Evolutionary conservation across 2,113 vertebrate species (phyloP).

Genomic region (Actenoides hombroni): DNA sequence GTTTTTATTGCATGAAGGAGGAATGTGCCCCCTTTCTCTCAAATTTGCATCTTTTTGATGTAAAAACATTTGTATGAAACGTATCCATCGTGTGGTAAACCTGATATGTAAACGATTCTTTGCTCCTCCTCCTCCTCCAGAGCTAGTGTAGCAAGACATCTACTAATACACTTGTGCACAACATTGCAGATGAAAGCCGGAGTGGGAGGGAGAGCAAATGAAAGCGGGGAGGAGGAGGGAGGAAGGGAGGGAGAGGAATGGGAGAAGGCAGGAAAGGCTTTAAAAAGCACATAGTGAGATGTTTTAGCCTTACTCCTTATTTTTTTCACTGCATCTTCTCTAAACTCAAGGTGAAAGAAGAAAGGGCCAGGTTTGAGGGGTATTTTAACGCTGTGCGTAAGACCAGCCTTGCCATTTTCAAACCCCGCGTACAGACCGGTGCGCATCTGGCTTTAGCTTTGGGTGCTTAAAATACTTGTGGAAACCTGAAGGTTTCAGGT

Average conservation of each 20-base stretch:
- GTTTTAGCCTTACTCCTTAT: background rate
- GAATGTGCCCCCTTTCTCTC: background rate
- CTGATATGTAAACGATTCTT: background rate
- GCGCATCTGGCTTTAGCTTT: background rate
- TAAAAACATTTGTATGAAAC: background rate
- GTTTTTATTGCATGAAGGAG: background rate
- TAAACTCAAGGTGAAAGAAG: background rate
- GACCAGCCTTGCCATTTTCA: background rate
- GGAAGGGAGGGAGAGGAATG: background rate
- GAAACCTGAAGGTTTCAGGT: background rate
- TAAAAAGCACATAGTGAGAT: background rate
- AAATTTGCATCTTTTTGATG: constrained; percentile 40
- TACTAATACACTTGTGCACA: background rate
- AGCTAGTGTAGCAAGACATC: background rate
- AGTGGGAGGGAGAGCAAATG: background rate
- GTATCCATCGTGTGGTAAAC: background rate
- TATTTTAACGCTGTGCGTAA: accelerated
- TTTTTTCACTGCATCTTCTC: background rate
- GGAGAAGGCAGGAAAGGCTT: background rate
- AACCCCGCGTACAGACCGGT: accelerated
- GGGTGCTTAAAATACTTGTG: background rate
- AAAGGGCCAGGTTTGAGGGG: background rate
- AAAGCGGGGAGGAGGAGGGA: background rate
- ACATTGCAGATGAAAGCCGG: background rate
- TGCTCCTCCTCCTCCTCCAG: background rate